Evolutionary conservation across 2,113 vertebrate genomes (phyloP).

Genomic region (Vombatus ursinus): DNA sequence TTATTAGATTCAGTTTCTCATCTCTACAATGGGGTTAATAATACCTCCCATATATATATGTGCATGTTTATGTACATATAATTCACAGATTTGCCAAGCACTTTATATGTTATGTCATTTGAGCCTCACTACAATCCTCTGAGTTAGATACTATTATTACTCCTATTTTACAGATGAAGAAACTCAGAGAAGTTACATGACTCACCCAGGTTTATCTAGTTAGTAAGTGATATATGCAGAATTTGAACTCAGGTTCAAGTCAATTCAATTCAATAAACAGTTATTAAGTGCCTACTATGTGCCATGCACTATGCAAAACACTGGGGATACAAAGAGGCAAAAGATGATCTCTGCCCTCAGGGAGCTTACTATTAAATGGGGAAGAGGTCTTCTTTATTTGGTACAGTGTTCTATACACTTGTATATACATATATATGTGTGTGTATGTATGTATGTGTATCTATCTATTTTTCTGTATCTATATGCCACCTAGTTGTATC

Average conservation of each 20-base stretch:
- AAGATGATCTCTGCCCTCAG: too few relatives aligned
- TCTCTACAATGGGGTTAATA: background rate
- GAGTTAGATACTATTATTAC: background rate
- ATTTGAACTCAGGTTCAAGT: background rate
- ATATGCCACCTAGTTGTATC: background rate
- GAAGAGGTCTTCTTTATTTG: too few relatives aligned
- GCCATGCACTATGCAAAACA: too few relatives aligned
- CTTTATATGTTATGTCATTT: background rate
- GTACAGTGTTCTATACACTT: background rate
- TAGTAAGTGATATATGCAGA: background rate
- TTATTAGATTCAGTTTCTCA: too few relatives aligned
- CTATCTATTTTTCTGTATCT: too few relatives aligned
- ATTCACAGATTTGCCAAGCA: background rate
- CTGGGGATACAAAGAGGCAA: too few relatives aligned
- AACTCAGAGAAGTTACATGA: background rate
- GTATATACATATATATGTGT: too few relatives aligned
- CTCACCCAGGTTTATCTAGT: background rate
- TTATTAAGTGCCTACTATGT: too few relatives aligned
- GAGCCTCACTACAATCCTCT: background rate
- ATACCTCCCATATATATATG: background rate
- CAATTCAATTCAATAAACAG: too few relatives aligned
- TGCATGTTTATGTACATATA: background rate
- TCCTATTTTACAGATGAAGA: background rate
- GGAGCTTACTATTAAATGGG: too few relatives aligned
- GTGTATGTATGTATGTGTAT: too few relatives aligned